Base-by-base conservation (phyloP, 2,113 vertebrate species). In the Sminthopsis crassicaudata region DNA sequence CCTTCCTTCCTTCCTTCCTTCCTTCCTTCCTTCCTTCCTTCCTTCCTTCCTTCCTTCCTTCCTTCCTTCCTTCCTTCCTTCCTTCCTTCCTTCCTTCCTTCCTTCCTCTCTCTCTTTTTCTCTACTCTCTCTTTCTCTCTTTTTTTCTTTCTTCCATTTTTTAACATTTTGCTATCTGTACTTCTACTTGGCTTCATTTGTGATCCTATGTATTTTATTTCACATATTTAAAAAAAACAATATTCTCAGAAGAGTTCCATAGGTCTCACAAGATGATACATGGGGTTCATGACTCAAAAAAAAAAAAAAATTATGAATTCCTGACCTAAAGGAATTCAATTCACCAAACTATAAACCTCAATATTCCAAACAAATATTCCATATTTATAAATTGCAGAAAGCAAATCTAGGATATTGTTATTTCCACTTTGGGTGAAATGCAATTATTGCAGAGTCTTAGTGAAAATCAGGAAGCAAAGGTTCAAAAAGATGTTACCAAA, bases 311-410 rank as follows among this genome's bases (percentile, higher is more conserved):
- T 84, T n/a, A n/a, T 42, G 16, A 84, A 42, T 2, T 42, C n/a
- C 19, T 42, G 93, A 57, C 16, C 90, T 90, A 27, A 25, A 46
- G 89, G 90, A 96, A 95, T 94, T 96, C 94, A 89, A 89, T 53
- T 55, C 48, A 0, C 0, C 22, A 94, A 92, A 92, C 51, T 91
- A 30, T 2, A 91, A 92, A 93, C 22, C 53, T 50, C 26, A 19
- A 52, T 10, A 36, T 95, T n/a, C n/a, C 26, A 9, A 46, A 91
- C 57, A 92, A 94, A 95, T 50, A 57, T 52, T 93, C 10, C 22
- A n/a, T 53, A 52, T 96, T 95, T 46, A 30, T 42, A 12, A 12
- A 46, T n/a, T 12, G 9, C 24, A 46, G 92, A 76, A 46, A 53
- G 55, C 52, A 94, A 91, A 93, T 88, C 42, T 88, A 8, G 53